Conservation (phyloP, 2,888 invertebrate genomes). For the Dinocampus coccinellae region DNA sequence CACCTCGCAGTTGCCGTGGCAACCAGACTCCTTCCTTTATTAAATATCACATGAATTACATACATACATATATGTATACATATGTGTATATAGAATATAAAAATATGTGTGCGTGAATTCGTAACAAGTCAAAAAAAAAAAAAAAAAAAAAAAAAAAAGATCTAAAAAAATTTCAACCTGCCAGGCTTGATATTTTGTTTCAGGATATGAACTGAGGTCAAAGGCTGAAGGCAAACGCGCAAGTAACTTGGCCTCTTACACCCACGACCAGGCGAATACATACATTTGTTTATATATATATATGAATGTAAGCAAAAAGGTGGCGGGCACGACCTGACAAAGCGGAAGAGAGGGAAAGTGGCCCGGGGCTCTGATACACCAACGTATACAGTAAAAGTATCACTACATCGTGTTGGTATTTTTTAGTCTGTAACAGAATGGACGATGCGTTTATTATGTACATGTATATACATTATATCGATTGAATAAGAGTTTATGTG, state of each 20-base stretch:
- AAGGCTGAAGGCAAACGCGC: slow-evolving; percentile 5
- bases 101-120: slow-evolving; percentile 24
- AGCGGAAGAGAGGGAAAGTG: slow-evolving; percentile 11
- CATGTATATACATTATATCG: not conserved
- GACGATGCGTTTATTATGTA: not conserved
- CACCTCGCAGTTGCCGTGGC: slow-evolving; percentile 66
- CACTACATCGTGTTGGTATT: not conserved
- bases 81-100: slow-evolving; percentile 11
- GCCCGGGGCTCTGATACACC: slow-evolving; percentile 4
- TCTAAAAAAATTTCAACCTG: slow-evolving; percentile 13
- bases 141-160: slow-evolving; percentile 19
- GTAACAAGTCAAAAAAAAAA: slow-evolving; percentile 24
- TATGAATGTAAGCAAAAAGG: not conserved
- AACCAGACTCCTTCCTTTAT: slow-evolving; percentile 67
- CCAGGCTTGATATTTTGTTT: slow-evolving; percentile 16
- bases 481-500: not conserved
- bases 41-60: slow-evolving; percentile 61
- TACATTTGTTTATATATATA: not conserved
- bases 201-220: not conserved
- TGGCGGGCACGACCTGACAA: not conserved
- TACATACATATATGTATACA: slow-evolving; percentile 11
- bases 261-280: not conserved
- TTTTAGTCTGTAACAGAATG: not conserved
- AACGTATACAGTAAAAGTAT: not conserved
- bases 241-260: not conserved